Evolutionary conservation across 1,140 invertebrate species (phyloP), one percentile per base, ranked within the genome.

Genomic region (Drosophila pectinifera): DNA sequence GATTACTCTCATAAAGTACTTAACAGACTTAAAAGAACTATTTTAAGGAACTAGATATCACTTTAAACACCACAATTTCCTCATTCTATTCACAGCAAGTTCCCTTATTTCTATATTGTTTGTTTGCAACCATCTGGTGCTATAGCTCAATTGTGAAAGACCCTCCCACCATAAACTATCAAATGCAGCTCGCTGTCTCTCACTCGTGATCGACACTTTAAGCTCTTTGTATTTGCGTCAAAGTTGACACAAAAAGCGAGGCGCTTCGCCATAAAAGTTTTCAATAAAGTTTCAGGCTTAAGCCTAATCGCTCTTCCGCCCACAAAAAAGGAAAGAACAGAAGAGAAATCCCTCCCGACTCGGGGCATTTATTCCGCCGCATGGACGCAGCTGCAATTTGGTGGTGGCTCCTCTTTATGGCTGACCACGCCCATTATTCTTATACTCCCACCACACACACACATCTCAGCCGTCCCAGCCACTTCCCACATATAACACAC

Each of bases 251-350:
- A 58, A 48, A 62, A 73, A 26, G 36, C 48, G 36, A 34, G 36
- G 39, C 41, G 18, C 11, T 46, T 16, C 26, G 22, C 36, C 62
- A 75, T 77, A 72, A 72, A 74, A 82, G 24, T 86, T 85, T 85
- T 86, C 81, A 85, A 85, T 85, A 82, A 86, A 78, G 73, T 78
- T 84, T 81, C 77, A 59, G 43, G 57, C 81, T 85, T 86, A 78
- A 70, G 46, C 51, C 77, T 88, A 85, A 85, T 86, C 80, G 75
- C 63, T 45, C 34, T 41, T 53, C 74, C 73, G 43, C 39, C 74
- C 61, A 58, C 46, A 20, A 18, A 34, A 51, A 31, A 22, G 1
- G 0, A 11, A 46, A 10, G 7, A 28, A 28, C n/a, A n/a, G n/a
- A 49, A 22, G 18, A 7, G 14, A 24, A 51, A 16, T 18, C 63